Evolutionary conservation across 2,888 invertebrate species (phyloP).

Genomic region (Macrosoma leucophasiata): DNA sequence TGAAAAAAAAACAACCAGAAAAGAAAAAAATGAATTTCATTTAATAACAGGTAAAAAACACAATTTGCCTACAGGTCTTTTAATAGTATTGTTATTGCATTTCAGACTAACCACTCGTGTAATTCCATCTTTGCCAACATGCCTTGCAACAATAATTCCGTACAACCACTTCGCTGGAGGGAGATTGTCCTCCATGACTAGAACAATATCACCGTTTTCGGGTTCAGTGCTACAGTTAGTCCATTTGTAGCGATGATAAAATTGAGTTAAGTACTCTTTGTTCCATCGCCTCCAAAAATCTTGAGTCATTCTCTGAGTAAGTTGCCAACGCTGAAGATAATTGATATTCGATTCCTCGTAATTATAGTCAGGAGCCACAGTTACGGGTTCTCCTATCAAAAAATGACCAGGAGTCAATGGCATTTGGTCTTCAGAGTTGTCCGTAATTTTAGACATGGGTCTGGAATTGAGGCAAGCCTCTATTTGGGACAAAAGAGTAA

Average conservation of each 20-base stretch:
- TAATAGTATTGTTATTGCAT: no score
- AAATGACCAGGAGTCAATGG: conserved; percentile 24
- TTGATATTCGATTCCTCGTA: conserved; percentile 7
- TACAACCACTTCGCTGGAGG: not conserved
- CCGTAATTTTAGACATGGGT: conserved; percentile 15
- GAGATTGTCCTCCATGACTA: not conserved
- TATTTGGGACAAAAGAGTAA: conserved; percentile 20
- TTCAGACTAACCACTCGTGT: no score
- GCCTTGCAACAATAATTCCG: not conserved
- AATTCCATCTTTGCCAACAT: not conserved
- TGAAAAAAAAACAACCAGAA: no score
- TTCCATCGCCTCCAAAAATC: conserved; percentile 12
- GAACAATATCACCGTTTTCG: not conserved
- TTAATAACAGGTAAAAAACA: no score
- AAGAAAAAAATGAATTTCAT: no score
- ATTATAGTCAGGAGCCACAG: conserved; percentile 14
- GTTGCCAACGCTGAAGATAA: conserved; percentile 16
- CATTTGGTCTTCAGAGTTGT: conserved; percentile 10
- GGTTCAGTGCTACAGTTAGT: not conserved
- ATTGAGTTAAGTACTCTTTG: not conserved
- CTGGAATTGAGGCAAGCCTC: conserved; percentile 24
- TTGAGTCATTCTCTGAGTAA: conserved; percentile 16
- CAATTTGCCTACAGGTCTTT: no score
- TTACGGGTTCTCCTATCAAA: conserved; percentile 19
- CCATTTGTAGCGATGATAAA: not conserved